These are phyloP conservation scores for Athene cunicularia DNA, from an alignment of 2,113 vertebrate species.

Conservation along the genomic window DNA sequence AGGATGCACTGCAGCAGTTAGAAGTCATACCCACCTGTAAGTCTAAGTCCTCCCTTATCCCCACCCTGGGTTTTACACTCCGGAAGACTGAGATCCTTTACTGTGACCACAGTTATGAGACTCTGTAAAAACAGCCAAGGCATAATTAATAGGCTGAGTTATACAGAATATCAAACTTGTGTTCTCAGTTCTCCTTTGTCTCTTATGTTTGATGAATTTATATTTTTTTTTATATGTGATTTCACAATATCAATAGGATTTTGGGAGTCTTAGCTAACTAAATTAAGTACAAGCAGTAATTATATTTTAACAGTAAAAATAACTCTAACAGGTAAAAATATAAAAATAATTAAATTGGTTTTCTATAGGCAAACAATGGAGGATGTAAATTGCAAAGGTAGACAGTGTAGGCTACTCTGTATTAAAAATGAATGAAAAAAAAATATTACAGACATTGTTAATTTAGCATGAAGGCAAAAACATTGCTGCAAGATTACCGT, in stretches of 20 bases:
- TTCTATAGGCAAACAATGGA: neutral
- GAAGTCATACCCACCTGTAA: neutral
- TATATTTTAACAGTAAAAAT: neutral
- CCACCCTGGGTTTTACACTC: neutral
- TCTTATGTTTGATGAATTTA: neutral
- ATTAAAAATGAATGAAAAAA: neutral
- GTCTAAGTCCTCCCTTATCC: neutral
- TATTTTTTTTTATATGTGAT: neutral
- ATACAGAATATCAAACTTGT: neutral
- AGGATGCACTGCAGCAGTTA: neutral
- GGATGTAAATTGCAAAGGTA: neutral
- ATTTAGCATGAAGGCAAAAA: conserved; percentile 35
- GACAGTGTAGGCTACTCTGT: neutral
- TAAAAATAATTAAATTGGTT: neutral
- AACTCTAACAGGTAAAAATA: neutral
- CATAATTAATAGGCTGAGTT: neutral
- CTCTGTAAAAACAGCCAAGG: neutral
- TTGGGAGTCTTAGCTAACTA: neutral
- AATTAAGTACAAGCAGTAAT: neutral
- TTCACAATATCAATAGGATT: neutral
- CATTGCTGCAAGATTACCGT: conserved; percentile 4
- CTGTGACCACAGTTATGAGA: neutral
- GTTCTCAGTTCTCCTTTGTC: neutral
- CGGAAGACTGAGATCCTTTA: neutral
- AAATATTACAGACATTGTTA: neutral